These are phyloP conservation scores for Apamea crenata DNA, from an alignment of 2,888 invertebrate species.

Conservation along the genomic window DNA sequence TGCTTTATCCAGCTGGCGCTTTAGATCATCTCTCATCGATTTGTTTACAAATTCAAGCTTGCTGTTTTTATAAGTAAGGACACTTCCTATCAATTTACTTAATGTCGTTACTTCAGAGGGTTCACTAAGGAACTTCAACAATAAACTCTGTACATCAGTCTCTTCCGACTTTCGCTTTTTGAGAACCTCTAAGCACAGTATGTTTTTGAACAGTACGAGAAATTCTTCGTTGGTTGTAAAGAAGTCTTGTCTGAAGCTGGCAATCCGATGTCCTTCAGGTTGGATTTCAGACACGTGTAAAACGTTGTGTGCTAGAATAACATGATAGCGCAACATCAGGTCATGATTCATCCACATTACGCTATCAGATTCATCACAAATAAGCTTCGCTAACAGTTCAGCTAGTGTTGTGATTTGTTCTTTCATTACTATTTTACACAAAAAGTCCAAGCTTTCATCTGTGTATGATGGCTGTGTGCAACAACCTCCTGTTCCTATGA, in stretches of 20 bases:
- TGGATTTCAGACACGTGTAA: conserved; percentile 48
- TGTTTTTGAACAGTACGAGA: conserved; percentile 38
- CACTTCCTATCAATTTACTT: conserved; percentile 30
- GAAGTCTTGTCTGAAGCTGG: conserved; percentile 50
- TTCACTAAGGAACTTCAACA: conserved; percentile 15
- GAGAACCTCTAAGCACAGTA: conserved; percentile 39
- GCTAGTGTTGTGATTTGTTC: conserved; percentile 47
- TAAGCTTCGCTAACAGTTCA: conserved; percentile 32
- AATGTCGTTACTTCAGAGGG: conserved; percentile 14
- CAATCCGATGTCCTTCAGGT: conserved; percentile 36
- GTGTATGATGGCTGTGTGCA: conserved; percentile 25
- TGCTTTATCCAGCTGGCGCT: neutral
- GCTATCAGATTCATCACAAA: conserved; percentile 18
- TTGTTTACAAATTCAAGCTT: conserved; percentile 49
- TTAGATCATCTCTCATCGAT: neutral
- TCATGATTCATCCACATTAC: conserved; percentile 51
- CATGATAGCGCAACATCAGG: conserved; percentile 51
- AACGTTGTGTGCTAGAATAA: conserved; percentile 42
- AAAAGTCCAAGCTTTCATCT: conserved; percentile 37
- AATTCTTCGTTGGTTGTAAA: conserved; percentile 43
- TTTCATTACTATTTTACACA: conserved; percentile 42
- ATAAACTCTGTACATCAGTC: neutral
- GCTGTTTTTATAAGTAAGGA: conserved; percentile 23
- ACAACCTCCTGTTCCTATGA: conserved; percentile 51
- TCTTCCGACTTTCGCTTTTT: conserved; percentile 16